Evolutionary conservation across 2,888 invertebrate genomes (phyloP).

Genomic region (Seira ritae): DNA sequence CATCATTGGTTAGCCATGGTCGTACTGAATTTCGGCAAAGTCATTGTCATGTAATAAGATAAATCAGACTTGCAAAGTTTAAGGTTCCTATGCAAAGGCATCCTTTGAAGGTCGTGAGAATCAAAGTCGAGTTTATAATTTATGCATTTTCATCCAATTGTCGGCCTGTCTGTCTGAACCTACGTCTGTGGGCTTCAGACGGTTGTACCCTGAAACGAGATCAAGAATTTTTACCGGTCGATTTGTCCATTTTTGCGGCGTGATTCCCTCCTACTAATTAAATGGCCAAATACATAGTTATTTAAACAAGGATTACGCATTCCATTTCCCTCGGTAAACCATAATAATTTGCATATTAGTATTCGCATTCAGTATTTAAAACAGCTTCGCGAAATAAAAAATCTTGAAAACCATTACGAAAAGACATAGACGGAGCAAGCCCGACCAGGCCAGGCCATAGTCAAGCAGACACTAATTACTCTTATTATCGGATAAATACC

Average conservation of each 20-base stretch:
- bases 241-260: conserved; percentile 14
- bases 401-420: not conserved
- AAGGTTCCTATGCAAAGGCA: not conserved
- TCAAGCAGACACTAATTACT: conserved; percentile 44
- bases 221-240: not conserved
- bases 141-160: not conserved
- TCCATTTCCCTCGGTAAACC: not conserved
- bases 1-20: not conserved
- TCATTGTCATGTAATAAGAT: not conserved
- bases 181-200: not conserved
- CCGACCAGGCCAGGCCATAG: too few relatives aligned
- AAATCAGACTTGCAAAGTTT: not conserved
- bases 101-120: not conserved
- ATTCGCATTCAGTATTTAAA: not conserved
- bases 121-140: not conserved
- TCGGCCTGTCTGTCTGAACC: not conserved
- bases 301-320: not conserved
- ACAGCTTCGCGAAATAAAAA: too few relatives aligned
- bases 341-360: not conserved
- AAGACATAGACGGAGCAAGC: not conserved
- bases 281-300: not conserved
- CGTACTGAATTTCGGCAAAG: not conserved
- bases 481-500: conserved; percentile 25
- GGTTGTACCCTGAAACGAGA: not conserved
- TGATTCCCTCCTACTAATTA: conserved; percentile 1